Evolutionary conservation across 2,888 invertebrate species (phyloP).

Genomic region (Tenodera sinensis): DNA sequence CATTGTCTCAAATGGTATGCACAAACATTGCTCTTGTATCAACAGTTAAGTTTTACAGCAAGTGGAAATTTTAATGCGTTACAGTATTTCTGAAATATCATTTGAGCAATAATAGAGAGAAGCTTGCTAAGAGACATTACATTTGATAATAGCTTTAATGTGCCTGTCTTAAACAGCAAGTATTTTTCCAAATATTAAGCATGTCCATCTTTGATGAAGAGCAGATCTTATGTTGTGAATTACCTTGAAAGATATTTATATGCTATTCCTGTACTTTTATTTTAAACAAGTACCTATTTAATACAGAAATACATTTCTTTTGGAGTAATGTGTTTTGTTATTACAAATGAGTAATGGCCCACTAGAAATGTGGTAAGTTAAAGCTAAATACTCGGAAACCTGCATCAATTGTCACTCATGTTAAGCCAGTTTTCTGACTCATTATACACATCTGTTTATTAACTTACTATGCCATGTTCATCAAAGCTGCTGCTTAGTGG

Average conservation of each 20-base stretch:
- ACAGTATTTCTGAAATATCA: neutral
- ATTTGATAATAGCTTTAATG: neutral
- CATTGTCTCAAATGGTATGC: neutral
- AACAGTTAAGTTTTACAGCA: neutral
- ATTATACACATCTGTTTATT: too few species aligned
- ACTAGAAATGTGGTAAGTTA: too few species aligned
- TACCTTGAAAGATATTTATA: neutral
- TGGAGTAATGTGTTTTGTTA: neutral
- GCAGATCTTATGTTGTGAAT: neutral
- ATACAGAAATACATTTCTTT: neutral
- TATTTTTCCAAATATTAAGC: neutral
- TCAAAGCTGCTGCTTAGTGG: too few species aligned
- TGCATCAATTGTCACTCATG: too few species aligned
- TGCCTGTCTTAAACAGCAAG: neutral
- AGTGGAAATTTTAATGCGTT: neutral
- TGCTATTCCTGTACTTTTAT: neutral
- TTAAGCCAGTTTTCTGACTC: too few species aligned
- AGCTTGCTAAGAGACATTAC: neutral
- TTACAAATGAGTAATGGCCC: too few species aligned
- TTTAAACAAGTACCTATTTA: neutral
- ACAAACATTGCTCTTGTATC: neutral
- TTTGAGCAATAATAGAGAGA: neutral
- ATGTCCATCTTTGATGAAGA: neutral
- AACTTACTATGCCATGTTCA: too few species aligned
- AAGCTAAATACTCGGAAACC: too few species aligned